Evolutionary conservation across 2,888 invertebrate genomes (phyloP), one percentile per base, ranked within the genome.

Genomic region (Campoplex nolae): DNA sequence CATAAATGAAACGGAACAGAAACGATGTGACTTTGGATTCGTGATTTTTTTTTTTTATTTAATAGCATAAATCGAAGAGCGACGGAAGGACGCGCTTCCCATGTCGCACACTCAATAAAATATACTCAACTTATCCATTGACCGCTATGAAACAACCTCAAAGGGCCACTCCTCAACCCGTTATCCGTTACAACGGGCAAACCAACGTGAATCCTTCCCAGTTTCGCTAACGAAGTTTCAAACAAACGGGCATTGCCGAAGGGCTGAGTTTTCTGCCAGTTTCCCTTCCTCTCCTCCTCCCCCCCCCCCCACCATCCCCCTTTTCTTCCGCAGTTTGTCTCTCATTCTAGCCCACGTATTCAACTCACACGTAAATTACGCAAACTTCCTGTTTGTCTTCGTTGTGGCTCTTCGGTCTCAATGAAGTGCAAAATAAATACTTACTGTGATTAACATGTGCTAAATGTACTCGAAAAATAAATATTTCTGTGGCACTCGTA

Each of bases 141-240:
- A 71, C 80, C 70, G 51, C 16, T 45, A 35, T 45, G 42, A 56
- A 86, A 86, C 62, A 65, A 70, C 28, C 76, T 70, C 65, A 45
- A 35, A 74, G 77, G 71, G 32, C 23, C 35, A 8, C 58, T 79
- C 23, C 58, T 45, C 13, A 62, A 8, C 45, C 32, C 70, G 35
- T 54, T 16, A 71, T 54, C 35, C 48, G n/a, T 13, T 35, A 35
- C 58, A 78, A 80, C 80, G 42, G 48, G 62, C 65, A 48, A 68
- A 75, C 67, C 78, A 38, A 86, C 83, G 83, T 38, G 67, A 83
- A 83, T 76, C 68, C 84, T 87, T 79, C 48, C 80, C 77, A 84
- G 83, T 62, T 83, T 84, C 80, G 56, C 81, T 86, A 88, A 88
- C 86, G 82, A 88, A 88, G 82, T 88, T 88, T 78, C 86, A 85